A percentile compares a stretch with the other conserved stretches of the same genome.
Conservation (phyloP, 2,888 invertebrate genomes). For the Lycocerus yunnanus region DNA sequence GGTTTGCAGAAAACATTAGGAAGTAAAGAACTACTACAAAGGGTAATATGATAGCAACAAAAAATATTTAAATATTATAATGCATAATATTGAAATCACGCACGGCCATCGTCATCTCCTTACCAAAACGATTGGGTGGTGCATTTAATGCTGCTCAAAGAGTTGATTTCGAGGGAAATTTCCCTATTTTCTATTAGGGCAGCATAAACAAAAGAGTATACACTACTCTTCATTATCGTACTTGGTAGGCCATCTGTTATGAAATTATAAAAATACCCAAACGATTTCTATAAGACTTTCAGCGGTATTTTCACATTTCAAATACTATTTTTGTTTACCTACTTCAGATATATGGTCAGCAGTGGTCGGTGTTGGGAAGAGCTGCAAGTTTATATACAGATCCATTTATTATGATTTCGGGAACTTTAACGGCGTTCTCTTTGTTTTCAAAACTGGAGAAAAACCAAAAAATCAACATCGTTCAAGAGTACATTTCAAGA, state of each 20-base stretch:
- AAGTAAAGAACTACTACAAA: neutral
- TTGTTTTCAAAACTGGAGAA: constrained; percentile 63
- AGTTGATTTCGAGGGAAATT: constrained; percentile 44
- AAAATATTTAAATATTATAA: neutral
- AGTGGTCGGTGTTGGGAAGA: constrained; percentile 70
- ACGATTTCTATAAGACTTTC: neutral
- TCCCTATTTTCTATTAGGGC: constrained; percentile 40
- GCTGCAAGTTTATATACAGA: constrained; percentile 74
- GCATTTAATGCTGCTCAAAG: constrained; percentile 30
- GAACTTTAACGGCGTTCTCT: constrained; percentile 67
- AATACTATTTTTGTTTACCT: constrained; percentile 30
- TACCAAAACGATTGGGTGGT: neutral
- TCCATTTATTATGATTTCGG: constrained; percentile 73
- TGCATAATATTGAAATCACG: neutral
- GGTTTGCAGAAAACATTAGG: constrained; percentile 10
- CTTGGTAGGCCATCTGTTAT: neutral
- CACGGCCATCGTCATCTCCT: neutral
- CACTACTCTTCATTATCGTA: neutral
- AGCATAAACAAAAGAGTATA: constrained; percentile 22
- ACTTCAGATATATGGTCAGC: constrained; percentile 63
- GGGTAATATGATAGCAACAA: neutral
- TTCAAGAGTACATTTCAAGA: constrained; percentile 66
- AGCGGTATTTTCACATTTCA: neutral
- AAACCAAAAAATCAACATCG: constrained; percentile 60
- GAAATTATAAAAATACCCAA: neutral